These are phyloP conservation scores for Puntigrus tetrazona DNA, from an alignment of 2,113 vertebrate genomes.

Conservation along the genomic window DNA sequence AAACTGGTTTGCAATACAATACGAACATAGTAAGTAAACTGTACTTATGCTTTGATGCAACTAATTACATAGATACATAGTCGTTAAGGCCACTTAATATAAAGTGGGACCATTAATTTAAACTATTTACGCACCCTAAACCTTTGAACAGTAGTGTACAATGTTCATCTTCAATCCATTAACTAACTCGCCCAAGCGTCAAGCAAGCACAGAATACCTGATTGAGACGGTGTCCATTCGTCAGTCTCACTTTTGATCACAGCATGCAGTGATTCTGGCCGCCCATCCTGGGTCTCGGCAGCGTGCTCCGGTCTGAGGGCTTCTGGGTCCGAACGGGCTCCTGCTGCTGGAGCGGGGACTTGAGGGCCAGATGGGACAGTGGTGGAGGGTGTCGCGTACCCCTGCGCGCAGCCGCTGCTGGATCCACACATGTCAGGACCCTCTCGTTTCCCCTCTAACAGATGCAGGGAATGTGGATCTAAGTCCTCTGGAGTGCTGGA, in stretches of 20 bases:
- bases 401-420: conserved; percentile 54
- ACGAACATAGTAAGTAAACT: too few species aligned
- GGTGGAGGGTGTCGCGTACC: conserved; percentile 54
- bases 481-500: conserved; percentile 36
- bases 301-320: conserved; percentile 37
- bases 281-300: conserved; percentile 66
- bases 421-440: conserved; percentile 45
- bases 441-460: conserved; percentile 60
- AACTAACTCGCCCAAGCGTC: background rate
- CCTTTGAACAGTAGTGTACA: background rate
- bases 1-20: too few species aligned
- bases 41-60: too few species aligned
- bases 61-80: too few species aligned
- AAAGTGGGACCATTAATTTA: too few species aligned
- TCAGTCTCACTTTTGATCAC: conserved; percentile 63
- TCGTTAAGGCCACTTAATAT: too few species aligned
- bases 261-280: conserved; percentile 56
- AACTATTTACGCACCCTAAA: background rate
- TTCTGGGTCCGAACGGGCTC: conserved; percentile 51
- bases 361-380: conserved; percentile 50
- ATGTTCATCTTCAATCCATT: background rate
- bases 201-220: conserved; percentile 59
- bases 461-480: conserved; percentile 52
- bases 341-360: conserved; percentile 47
- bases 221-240: conserved; percentile 61